Conservation (phyloP, 2,797 vertebrate species). For the Knipowitschia caucasica region DNA sequence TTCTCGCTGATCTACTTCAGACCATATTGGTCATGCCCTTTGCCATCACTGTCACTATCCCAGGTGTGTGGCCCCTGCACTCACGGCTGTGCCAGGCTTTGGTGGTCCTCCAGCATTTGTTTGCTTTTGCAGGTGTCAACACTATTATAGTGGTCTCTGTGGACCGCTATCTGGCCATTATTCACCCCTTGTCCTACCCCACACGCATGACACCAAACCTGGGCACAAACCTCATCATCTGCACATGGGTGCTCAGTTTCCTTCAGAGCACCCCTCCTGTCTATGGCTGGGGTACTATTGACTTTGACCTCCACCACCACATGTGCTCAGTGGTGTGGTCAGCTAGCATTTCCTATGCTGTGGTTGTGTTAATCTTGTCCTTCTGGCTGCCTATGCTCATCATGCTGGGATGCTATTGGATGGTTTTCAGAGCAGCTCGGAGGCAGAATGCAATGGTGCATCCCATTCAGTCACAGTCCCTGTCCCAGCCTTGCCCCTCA, state of each 20-base stretch:
- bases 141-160: slow-evolving; percentile 88
- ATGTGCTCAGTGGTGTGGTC: slow-evolving; percentile 86
- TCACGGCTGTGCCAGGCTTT: slow-evolving; percentile 81
- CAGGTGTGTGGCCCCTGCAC: slow-evolving; percentile 83
- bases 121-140: slow-evolving; percentile 86
- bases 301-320: slow-evolving; percentile 79
- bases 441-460: slow-evolving; percentile 87
- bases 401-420: slow-evolving; percentile 88
- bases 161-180: slow-evolving; percentile 88
- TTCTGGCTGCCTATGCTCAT: slow-evolving; percentile 83
- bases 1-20: slow-evolving; percentile 85
- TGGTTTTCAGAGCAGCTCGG: slow-evolving; percentile 85
- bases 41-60: slow-evolving; percentile 80
- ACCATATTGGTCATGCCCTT: slow-evolving; percentile 86
- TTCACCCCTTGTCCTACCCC: slow-evolving; percentile 87
- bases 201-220: slow-evolving; percentile 84
- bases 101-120: slow-evolving; percentile 89
- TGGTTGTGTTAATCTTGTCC: slow-evolving; percentile 78
- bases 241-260: slow-evolving; percentile 83
- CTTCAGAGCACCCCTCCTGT: slow-evolving; percentile 87
- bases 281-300: slow-evolving; percentile 85
- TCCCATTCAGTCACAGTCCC: slow-evolving; percentile 74
- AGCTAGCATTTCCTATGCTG: slow-evolving; percentile 82
- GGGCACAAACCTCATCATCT: slow-evolving; percentile 81
- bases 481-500: slow-evolving; percentile 56